Base-by-base conservation (phyloP, 2,888 invertebrate species). In the Aphodius granarius region DNA sequence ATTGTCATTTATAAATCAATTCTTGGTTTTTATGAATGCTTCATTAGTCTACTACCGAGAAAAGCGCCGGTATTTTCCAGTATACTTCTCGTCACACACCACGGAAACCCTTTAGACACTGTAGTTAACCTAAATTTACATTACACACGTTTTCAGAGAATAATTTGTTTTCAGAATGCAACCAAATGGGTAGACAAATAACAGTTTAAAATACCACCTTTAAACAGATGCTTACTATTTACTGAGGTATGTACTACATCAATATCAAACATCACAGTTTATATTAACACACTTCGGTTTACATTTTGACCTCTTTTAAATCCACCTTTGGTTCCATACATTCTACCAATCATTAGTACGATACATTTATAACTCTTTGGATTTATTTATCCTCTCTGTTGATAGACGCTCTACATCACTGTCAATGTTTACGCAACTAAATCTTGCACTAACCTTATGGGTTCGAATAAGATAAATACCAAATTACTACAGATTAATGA, bases 1-100 rank as follows among this genome's bases (percentile, higher is more conserved):
- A 79, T 82, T 83, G 81, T 81, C 81, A 82, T 83, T 83, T 83
- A 80, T 83, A 81, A 83, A 83, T 83, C 82, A 82, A 82, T 84
- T 83, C 78, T 75, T 78, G 20, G n/a, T 68, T 68, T 68, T 68
- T 20, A 18, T n/a, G 68, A 68, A n/a, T 13, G 21, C 16, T 68
- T 68, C 19, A 20, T 68, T 68, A 21, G 6, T 68, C 2, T 20
- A 68, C 22, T 20, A 22, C n/a, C n/a, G 22, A 68, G 22, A 21
- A 18, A 20, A 68, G 6, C n/a, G n/a, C 68, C 19, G 21, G 21
- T 21, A 68, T 22, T 20, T 22, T 18, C 19, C 68, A 20, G 68
- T 68, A 43, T 68, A 6, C 9, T 13, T 68, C 21, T 21, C 20
- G 20, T 68, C 21, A 9, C 43, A 13, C 43, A 43, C 43, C 20